phyloP scores from a whole-genome alignment of 2,797 vertebrate species.

The Cryptoprocta ferox region DNA sequence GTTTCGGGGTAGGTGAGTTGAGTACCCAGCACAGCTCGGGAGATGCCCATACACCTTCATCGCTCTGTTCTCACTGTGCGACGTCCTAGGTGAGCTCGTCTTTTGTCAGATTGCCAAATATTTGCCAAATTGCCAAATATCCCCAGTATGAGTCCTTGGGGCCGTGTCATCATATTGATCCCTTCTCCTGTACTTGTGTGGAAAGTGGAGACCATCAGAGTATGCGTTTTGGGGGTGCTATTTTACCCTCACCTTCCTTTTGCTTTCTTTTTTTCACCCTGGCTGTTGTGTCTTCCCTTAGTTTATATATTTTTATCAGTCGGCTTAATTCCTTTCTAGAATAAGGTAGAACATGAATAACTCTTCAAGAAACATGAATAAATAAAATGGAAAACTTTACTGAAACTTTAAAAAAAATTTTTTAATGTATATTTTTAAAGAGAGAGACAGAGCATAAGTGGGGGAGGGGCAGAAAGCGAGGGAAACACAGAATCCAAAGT shows the following conservation, averaged over 20 bases:
- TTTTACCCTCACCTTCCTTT: background rate
- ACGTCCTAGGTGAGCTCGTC: background rate
- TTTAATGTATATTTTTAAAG: no score
- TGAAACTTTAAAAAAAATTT: background rate
- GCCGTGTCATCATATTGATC: background rate
- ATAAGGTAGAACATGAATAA: background rate
- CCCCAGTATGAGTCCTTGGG: background rate
- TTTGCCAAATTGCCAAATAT: background rate
- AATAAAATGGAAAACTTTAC: background rate
- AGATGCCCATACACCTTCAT: rapidly evolving
- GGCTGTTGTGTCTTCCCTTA: background rate
- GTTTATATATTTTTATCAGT: background rate
- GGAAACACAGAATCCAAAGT: no score
- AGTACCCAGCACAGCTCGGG: no score
- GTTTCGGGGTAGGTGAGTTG: background rate
- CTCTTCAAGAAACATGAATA: background rate
- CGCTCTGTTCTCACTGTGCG: rapidly evolving
- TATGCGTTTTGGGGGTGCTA: background rate
- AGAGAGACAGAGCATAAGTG: no score
- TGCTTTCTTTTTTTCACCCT: background rate
- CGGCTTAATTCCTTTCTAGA: conserved; percentile 21
- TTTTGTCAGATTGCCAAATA: background rate
- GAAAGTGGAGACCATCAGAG: background rate
- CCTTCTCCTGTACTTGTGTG: background rate
- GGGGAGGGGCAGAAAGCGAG: no score